phyloP scores from a whole-genome alignment of 1,140 invertebrate species.

The Rhyacophila brunnea region DNA sequence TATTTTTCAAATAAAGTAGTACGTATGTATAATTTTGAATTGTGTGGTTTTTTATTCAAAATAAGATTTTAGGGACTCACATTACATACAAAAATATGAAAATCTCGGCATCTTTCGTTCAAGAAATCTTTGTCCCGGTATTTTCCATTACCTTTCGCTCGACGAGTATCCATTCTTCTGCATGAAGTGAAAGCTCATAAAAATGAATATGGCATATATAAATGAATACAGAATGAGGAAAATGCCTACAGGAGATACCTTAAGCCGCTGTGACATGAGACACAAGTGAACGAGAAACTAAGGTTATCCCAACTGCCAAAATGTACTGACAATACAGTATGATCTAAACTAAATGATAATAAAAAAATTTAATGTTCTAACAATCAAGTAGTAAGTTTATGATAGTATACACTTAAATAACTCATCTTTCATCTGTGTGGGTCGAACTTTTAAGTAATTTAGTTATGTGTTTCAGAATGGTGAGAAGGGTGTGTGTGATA shows the following conservation, averaged over 20 bases:
- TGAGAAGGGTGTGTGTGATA: too few relatives aligned
- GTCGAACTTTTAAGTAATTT: too few relatives aligned
- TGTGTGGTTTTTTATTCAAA: too few relatives aligned
- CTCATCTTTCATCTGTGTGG: too few relatives aligned
- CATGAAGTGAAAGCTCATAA: constrained; percentile 20
- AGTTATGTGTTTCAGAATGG: too few relatives aligned
- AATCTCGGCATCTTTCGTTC: constrained; percentile 1
- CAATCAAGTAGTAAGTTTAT: too few relatives aligned
- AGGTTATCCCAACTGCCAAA: background rate
- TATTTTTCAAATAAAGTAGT: too few relatives aligned
- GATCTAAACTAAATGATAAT: too few relatives aligned
- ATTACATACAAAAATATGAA: background rate
- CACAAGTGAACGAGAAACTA: too few relatives aligned
- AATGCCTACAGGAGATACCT: constrained; percentile 22
- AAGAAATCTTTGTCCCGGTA: constrained; percentile 10
- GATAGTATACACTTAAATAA: too few relatives aligned
- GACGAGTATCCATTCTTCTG: constrained; percentile 21
- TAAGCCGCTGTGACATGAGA: constrained; percentile 18
- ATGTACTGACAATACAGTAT: background rate
- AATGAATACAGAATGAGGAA: constrained; percentile 30
- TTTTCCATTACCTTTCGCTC: constrained; percentile 10
- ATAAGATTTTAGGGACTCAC: constrained; percentile 1
- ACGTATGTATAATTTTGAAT: too few relatives aligned
- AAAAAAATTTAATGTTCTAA: too few relatives aligned
- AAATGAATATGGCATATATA: constrained; percentile 30